Conservation (phyloP, 1,140 invertebrate genomes). For the Laupala kohalensis region DNA sequence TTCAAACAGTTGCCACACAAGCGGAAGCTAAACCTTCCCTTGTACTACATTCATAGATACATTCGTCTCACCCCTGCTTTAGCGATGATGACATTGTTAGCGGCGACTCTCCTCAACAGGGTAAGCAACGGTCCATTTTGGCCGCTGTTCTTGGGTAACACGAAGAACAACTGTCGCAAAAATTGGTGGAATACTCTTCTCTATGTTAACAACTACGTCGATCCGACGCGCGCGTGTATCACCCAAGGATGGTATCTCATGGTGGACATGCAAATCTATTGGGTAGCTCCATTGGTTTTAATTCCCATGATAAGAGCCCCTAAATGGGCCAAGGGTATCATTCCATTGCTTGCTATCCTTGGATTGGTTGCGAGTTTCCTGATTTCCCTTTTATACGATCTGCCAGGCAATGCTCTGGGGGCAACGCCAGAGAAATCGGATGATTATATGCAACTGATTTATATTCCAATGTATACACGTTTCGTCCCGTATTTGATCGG, state of each 20-base stretch:
- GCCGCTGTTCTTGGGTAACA: constrained; percentile 28
- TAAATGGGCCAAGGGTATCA: not conserved
- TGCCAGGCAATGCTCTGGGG: not conserved
- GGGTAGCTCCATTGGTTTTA: not conserved
- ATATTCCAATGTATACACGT: not conserved
- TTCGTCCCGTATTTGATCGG: not conserved
- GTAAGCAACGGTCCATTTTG: constrained; percentile 33
- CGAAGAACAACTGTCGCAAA: constrained; percentile 35
- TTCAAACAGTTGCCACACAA: constrained; percentile 26
- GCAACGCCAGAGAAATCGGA: not conserved
- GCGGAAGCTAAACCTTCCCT: constrained; percentile 22
- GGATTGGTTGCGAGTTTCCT: not conserved
- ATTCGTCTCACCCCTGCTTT: constrained; percentile 14
- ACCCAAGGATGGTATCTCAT: not conserved
- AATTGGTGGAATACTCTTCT: constrained; percentile 55
- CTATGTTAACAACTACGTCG: constrained; percentile 44
- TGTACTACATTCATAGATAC: constrained; percentile 28
- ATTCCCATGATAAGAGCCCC: not conserved
- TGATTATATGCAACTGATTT: not conserved
- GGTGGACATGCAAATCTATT: not conserved
- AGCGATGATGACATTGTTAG: not conserved
- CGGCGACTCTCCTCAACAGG: constrained; percentile 1
- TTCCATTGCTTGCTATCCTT: not conserved
- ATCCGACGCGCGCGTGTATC: not conserved
- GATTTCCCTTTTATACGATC: not conserved